These are phyloP conservation scores for Tyrophagus putrescentiae DNA, from an alignment of 1,140 invertebrate genomes.

Conservation along the genomic window DNA sequence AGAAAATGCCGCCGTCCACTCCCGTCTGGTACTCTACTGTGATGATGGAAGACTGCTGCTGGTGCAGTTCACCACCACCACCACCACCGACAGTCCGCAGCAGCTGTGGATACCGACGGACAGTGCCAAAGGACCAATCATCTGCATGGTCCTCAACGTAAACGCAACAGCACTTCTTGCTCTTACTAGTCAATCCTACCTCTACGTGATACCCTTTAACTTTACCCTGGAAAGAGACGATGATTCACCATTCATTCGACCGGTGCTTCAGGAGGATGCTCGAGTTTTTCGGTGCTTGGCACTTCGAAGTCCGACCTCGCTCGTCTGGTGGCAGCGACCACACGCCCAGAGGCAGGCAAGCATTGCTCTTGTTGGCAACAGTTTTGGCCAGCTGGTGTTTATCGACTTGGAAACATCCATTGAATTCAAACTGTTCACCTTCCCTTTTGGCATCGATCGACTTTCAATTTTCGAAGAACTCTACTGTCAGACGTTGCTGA, in stretches of 20 bases:
- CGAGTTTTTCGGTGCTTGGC: background rate
- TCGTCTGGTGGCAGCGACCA: constrained; percentile 1
- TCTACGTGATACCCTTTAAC: constrained; percentile 5
- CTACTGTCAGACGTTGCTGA: background rate
- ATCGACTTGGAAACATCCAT: background rate
- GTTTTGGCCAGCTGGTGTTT: background rate
- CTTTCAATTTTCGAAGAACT: background rate
- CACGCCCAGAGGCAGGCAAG: background rate
- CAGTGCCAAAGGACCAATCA: background rate
- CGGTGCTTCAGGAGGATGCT: constrained; percentile 1
- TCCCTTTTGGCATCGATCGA: background rate
- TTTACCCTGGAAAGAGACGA: background rate
- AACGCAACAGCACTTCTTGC: background rate
- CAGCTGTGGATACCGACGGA: background rate
- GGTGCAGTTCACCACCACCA: background rate
- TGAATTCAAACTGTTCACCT: background rate
- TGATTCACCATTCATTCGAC: background rate
- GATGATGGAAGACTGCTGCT: background rate
- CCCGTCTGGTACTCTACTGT: background rate
- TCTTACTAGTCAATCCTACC: background rate
- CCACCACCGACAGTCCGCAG: background rate
- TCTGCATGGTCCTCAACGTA: background rate
- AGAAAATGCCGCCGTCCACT: background rate
- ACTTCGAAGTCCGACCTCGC: background rate
- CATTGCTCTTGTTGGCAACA: background rate